These are phyloP conservation scores for Parasteatoda tepidariorum DNA, from an alignment of 1,140 invertebrate genomes.

Conservation along the genomic window DNA sequence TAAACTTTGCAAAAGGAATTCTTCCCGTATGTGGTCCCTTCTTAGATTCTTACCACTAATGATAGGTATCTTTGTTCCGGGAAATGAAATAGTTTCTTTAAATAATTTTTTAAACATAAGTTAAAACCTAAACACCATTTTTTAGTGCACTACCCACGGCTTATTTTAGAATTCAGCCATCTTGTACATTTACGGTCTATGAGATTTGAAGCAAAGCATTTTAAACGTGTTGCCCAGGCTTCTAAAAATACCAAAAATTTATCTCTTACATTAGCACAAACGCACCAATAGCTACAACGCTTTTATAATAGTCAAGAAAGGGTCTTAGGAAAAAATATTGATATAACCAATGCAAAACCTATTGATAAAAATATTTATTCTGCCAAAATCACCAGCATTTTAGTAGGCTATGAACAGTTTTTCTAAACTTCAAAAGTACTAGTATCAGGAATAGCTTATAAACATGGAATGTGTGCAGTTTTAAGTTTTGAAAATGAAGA, in stretches of 20 bases:
- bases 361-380: too few species aligned
- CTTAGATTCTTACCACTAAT: not conserved
- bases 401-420: not conserved
- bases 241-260: not conserved
- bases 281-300: not conserved
- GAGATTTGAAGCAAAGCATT: conserved; percentile 5
- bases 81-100: not conserved
- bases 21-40: not conserved
- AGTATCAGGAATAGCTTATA: too few species aligned
- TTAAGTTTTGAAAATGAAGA: too few species aligned
- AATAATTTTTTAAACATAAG: not conserved
- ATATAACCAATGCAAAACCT: not conserved
- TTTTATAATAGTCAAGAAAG: too few species aligned
- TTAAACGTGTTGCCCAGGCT: too few species aligned
- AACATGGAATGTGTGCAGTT: too few species aligned
- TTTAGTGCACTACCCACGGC: not conserved
- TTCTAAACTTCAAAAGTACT: too few species aligned
- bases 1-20: not conserved
- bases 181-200: not conserved
- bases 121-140: not conserved
- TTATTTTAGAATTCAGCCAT: too few species aligned
- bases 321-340: too few species aligned
- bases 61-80: not conserved
- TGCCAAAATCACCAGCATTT: too few species aligned
- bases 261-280: not conserved